A percentile compares a stretch with the other conserved stretches of the same genome.
These are phyloP conservation scores for Meteorus sp. DNA, from an alignment of 1,140 invertebrate genomes.

Conservation along the genomic window DNA sequence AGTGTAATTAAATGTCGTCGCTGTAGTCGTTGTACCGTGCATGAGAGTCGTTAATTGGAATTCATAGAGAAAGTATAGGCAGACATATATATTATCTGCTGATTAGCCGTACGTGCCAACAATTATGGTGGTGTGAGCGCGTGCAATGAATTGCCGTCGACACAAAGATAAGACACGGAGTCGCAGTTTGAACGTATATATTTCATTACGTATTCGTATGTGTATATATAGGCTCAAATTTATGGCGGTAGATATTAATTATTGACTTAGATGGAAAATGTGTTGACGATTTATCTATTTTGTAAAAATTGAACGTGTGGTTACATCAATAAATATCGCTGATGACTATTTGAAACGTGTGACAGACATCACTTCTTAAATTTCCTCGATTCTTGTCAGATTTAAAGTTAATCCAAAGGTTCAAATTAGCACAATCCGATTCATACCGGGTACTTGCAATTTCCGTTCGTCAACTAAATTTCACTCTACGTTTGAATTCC, in stretches of 20 bases:
- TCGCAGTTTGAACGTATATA: background rate
- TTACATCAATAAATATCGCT: too few species aligned
- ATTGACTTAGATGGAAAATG: background rate
- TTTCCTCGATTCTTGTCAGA: too few species aligned
- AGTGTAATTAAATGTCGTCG: background rate
- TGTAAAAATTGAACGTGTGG: too few species aligned
- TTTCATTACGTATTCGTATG: background rate
- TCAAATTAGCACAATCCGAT: too few species aligned
- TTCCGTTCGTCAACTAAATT: too few species aligned
- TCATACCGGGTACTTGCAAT: too few species aligned
- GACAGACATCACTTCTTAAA: too few species aligned
- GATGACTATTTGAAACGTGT: background rate
- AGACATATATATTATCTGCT: conserved; percentile 21
- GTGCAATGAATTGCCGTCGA: background rate
- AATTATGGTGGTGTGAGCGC: background rate
- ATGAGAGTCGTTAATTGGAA: conserved; percentile 10
- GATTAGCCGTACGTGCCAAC: conserved; percentile 23
- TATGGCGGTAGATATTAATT: background rate
- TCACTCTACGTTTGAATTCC: too few species aligned
- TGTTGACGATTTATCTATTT: too few species aligned
- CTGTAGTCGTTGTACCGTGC: too few species aligned
- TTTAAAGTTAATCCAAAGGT: too few species aligned
- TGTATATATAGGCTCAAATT: background rate
- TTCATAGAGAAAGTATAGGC: conserved; percentile 1
- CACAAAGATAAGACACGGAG: conserved; percentile 19